Evolutionary conservation across 2,888 invertebrate species (phyloP).

Genomic region (Campoletis raptor): DNA sequence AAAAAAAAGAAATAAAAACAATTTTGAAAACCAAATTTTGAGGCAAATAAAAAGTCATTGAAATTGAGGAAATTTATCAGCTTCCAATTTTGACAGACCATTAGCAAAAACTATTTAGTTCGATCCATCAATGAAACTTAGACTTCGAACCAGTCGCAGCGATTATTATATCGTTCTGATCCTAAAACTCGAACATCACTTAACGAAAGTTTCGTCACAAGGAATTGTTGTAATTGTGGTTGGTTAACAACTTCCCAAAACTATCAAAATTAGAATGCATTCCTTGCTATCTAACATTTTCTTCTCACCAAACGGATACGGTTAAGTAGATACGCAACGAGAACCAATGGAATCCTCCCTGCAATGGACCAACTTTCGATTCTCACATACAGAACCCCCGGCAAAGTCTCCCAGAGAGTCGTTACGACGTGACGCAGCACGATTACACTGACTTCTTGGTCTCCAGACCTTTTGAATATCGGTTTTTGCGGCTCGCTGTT

Average conservation of each 20-base stretch:
- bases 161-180: constrained; percentile 37
- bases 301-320: constrained; percentile 57
- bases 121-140: not conserved
- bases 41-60: not conserved
- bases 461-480: constrained; percentile 48
- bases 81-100: not conserved
- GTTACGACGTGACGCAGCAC: constrained; percentile 66
- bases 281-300: constrained; percentile 57
- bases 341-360: constrained; percentile 31
- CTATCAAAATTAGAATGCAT: constrained; percentile 65
- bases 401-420: constrained; percentile 61
- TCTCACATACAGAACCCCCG: constrained; percentile 5
- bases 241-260: constrained; percentile 66
- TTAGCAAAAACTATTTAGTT: not conserved
- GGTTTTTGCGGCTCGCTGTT: constrained; percentile 57
- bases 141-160: constrained; percentile 11
- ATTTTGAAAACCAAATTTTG: no score
- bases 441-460: constrained; percentile 41
- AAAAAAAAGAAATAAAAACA: no score
- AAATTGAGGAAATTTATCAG: not conserved
- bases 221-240: constrained; percentile 27
- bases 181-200: constrained; percentile 53
- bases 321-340: constrained; percentile 60
- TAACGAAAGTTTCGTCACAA: constrained; percentile 52
- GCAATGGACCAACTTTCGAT: constrained; percentile 57